phyloP scores from a whole-genome alignment of 2,888 invertebrate species.

The Alitta virens region DNA sequence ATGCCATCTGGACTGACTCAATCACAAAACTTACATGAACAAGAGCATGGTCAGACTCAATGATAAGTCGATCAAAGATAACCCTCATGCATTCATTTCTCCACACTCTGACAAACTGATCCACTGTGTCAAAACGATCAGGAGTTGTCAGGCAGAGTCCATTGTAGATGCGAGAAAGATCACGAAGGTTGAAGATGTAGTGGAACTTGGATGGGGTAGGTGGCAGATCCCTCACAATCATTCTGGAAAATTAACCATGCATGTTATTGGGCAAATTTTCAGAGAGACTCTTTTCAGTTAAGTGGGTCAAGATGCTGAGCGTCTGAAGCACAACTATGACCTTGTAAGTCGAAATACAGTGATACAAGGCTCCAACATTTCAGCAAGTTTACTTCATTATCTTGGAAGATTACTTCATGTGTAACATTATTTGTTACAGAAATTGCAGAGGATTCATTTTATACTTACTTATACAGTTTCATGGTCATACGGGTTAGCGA shows the following conservation, averaged over 20 bases:
- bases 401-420: no score
- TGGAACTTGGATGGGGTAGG: conserved; percentile 92
- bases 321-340: no score
- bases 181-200: conserved; percentile 90
- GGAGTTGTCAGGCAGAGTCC: conserved; percentile 78
- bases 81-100: conserved; percentile 85
- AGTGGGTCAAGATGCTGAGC: no score
- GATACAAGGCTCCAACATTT: no score
- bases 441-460: no score
- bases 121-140: conserved; percentile 66
- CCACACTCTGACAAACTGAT: conserved; percentile 81
- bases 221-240: conserved; percentile 72
- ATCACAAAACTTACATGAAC: conserved; percentile 47
- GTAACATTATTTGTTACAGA: no score
- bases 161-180: conserved; percentile 79
- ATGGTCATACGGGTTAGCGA: conserved; percentile 76
- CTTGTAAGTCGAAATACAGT: no score
- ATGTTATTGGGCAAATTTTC: not conserved
- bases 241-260: no score
- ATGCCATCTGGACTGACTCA: no score
- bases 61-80: conserved; percentile 82
- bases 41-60: conserved; percentile 58
- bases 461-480: conserved; percentile 72
- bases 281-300: not conserved
- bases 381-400: no score